A percentile compares a stretch with the other conserved stretches of the same genome.
Evolutionary conservation across 2,113 vertebrate species (phyloP).

Genomic region (Callipepla californica): DNA sequence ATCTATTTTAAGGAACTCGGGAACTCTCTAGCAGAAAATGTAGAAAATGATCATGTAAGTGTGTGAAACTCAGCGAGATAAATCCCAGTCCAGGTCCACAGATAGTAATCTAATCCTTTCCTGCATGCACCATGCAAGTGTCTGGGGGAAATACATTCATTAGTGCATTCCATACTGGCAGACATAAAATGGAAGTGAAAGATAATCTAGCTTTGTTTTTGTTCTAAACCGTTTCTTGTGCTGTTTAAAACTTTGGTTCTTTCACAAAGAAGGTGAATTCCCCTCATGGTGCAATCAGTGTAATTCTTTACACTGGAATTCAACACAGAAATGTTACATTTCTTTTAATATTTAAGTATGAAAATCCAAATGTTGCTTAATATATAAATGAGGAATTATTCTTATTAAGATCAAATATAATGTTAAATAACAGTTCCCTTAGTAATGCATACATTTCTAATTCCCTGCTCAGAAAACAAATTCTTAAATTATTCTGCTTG

Average conservation of each 20-base stretch:
- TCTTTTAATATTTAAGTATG: not conserved
- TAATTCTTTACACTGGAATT: not conserved
- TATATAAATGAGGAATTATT: not conserved
- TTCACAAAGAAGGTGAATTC: not conserved
- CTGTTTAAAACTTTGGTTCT: not conserved
- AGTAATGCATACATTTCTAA: not conserved
- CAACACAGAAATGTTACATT: not conserved
- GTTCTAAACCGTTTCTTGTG: not conserved
- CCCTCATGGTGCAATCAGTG: not conserved
- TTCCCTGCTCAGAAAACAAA: not conserved
- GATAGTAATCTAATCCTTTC: not conserved
- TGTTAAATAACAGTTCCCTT: not conserved
- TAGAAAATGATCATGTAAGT: not conserved
- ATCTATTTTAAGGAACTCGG: not conserved
- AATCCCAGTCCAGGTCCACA: not conserved
- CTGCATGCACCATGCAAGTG: not conserved
- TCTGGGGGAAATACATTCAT: not conserved
- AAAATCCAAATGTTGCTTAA: not conserved
- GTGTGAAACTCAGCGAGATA: not conserved
- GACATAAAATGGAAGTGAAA: not conserved
- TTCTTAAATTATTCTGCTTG: not conserved
- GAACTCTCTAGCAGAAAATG: not conserved
- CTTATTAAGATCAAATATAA: not conserved
- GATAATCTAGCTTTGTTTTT: not conserved
- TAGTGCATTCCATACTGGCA: not conserved